Evolutionary conservation across 2,888 invertebrate genomes (phyloP).

Genomic region (Scotopteryx bipunctaria): DNA sequence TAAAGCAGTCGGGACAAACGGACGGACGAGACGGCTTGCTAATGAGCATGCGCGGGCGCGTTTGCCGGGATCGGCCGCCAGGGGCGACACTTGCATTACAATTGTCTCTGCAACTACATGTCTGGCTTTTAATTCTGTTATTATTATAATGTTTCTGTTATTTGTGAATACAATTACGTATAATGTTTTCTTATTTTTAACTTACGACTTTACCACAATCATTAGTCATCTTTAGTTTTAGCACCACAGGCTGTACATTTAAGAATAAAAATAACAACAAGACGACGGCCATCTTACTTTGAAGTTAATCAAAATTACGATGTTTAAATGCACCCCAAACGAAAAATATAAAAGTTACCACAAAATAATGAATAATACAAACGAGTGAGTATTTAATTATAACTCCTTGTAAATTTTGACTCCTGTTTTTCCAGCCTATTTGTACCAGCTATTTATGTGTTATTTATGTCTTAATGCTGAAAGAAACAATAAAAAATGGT

Average conservation of each 20-base stretch:
- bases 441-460: slow-evolving; percentile 14
- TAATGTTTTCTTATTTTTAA: background rate
- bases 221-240: background rate
- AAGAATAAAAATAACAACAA: background rate
- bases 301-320: background rate
- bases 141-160: slow-evolving; percentile 20
- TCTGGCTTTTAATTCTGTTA: slow-evolving; percentile 38
- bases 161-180: background rate
- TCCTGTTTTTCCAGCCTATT: slow-evolving; percentile 13
- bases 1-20: slow-evolving; percentile 62
- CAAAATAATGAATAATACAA: slow-evolving; percentile 2
- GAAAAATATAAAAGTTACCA: slow-evolving; percentile 13
- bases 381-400: no score
- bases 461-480: slow-evolving; percentile 4
- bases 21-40: slow-evolving; percentile 48
- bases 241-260: background rate
- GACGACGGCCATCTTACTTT: background rate
- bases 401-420: slow-evolving; percentile 4
- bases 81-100: slow-evolving; percentile 41
- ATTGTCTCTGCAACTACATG: slow-evolving; percentile 28
- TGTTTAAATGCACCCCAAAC: background rate
- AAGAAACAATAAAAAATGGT: background rate
- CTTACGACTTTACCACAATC: no score
- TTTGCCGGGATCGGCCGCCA: slow-evolving; percentile 40
- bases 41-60: slow-evolving; percentile 57